Percentiles rank a stretch among this genome's conserved stretches.
Evolutionary conservation across 1,140 invertebrate genomes (phyloP).

Genomic region (Streblospio benedicti): DNA sequence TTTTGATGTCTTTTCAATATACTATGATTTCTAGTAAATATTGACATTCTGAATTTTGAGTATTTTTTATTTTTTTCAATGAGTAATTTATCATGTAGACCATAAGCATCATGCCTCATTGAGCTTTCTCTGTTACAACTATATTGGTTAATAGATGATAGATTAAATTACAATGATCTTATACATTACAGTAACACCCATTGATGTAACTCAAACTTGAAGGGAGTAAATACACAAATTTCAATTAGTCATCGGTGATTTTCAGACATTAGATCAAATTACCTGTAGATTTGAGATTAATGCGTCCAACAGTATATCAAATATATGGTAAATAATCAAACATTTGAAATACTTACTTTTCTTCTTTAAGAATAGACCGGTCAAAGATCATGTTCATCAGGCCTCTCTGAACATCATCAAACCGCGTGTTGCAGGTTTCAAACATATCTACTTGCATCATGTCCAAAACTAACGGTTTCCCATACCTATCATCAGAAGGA

Average conservation of each 20-base stretch:
- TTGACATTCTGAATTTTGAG: too few species aligned
- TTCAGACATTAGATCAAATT: neutral
- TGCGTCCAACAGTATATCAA: neutral
- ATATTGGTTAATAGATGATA: too few species aligned
- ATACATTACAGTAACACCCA: neutral
- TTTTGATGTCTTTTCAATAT: neutral
- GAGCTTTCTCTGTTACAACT: too few species aligned
- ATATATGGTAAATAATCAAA: neutral
- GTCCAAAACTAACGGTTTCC: constrained; percentile 39
- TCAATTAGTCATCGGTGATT: neutral
- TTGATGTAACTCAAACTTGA: neutral
- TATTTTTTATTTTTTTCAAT: too few species aligned
- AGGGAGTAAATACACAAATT: neutral
- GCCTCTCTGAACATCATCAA: constrained; percentile 32
- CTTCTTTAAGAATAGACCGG: constrained; percentile 29
- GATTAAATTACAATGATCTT: too few species aligned
- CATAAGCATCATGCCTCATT: too few species aligned
- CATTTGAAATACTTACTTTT: constrained; percentile 26
- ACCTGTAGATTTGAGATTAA: neutral
- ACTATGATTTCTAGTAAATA: too few species aligned
- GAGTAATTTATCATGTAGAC: too few species aligned
- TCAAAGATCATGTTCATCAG: constrained; percentile 33
- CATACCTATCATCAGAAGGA: constrained; percentile 28
- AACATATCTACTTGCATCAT: constrained; percentile 44
- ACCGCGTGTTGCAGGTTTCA: constrained; percentile 24